phyloP scores from a whole-genome alignment of 2,797 vertebrate species.

The Rhabdophis nuchalis region DNA sequence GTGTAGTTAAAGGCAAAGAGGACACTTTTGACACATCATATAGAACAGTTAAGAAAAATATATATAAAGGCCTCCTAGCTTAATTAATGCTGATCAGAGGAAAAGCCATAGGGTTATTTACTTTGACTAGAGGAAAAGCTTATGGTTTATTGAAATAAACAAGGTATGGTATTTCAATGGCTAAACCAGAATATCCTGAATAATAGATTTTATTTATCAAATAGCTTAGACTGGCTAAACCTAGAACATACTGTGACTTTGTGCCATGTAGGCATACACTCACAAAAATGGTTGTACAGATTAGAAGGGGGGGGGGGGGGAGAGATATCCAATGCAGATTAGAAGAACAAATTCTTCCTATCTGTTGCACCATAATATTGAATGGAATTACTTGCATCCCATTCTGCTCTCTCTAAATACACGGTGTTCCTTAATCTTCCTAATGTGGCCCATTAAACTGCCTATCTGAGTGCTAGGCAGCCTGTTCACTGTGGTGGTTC shows the following conservation, averaged over 20 bases:
- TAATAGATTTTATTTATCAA: background rate
- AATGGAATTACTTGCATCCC: background rate
- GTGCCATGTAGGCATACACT: background rate
- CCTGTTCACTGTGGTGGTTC: background rate
- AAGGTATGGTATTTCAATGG: background rate
- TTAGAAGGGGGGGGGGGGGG: accelerated
- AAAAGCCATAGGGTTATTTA: background rate
- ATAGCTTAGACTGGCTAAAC: background rate
- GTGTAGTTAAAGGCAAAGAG: background rate
- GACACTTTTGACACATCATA: background rate
- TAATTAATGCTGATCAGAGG: background rate
- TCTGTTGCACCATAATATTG: background rate
- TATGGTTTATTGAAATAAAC: background rate
- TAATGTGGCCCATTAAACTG: background rate
- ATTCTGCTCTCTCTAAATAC: background rate
- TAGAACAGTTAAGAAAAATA: background rate
- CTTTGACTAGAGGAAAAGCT: background rate
- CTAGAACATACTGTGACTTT: background rate
- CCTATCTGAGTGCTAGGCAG: background rate
- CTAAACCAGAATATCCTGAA: background rate
- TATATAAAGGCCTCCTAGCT: background rate
- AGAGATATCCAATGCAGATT: background rate
- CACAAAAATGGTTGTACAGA: background rate
- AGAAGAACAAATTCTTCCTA: background rate
- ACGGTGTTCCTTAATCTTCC: background rate